Base-by-base conservation (phyloP, 2,888 invertebrate genomes). In the Macrophya alboannulata region DNA sequence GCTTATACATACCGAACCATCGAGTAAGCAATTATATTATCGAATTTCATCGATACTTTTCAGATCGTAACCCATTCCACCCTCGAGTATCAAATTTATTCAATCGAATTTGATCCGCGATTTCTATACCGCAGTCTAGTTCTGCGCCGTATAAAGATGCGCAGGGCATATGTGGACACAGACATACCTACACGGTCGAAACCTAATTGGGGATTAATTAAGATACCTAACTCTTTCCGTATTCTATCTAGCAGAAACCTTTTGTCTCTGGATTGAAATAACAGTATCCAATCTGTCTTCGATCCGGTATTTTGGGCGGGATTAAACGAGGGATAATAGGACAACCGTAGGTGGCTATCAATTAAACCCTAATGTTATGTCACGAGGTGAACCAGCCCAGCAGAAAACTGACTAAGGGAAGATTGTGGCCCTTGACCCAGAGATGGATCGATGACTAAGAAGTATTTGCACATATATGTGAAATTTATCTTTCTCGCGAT, bases 241-340 rank as follows among this genome's bases (percentile, higher is more conserved):
- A 76, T 51, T 5, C 51, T 4, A 15, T 10, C 17, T 12, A 31
- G 51, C 17, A 31, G 51, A 12, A 48, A 37, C 12, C 51, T 45
- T 74, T 31, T 76, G 51, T 31, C 76, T 51, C 10, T 37, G 8
- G 8, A 76, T 76, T 31, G 51, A 31, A 76, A 76, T 48, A 17
- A 76, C 51, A 9, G 17, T 3, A 76, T 25, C 76, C 76, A 76
- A 76, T 76, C 51, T 76, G 31, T 76, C 31, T 76, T 25, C 76
- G 76, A 51, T 76, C 31, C 51, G 25, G 15, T 55, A 31, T 76
- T 76, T 25, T 76, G 5, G 31, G 1, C 37, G 15, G 37, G 51
- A 74, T 74, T 48, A 74, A 45, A 21, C 48, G 15, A 31, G 45
- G 45, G 74, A 51, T 51, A 76, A 76, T 76, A 25, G 76, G 25